Conservation (phyloP, 2,888 invertebrate genomes). For the Halocaridina rubra region DNA sequence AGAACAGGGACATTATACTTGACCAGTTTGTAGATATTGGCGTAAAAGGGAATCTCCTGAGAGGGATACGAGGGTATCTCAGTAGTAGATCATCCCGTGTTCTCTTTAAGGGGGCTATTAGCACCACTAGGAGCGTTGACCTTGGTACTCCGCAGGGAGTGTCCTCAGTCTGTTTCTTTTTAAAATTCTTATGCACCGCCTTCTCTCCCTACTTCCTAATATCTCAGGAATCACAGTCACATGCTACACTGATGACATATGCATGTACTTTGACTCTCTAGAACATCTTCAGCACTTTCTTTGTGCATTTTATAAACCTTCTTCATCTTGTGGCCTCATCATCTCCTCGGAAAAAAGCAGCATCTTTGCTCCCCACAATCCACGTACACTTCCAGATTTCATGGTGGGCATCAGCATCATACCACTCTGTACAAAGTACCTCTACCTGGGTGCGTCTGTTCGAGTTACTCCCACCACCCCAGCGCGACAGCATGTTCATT, state of each 20-base stretch:
- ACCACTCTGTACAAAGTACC: background rate
- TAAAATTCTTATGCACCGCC: background rate
- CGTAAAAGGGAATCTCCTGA: too few relatives aligned
- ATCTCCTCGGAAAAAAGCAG: slow-evolving; percentile 1
- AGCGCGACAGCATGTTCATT: background rate
- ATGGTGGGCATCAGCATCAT: background rate
- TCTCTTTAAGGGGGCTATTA: background rate
- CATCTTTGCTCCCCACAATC: background rate
- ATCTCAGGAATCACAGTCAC: too few relatives aligned
- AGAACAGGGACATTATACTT: too few relatives aligned
- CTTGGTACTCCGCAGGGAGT: background rate
- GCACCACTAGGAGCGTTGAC: too few relatives aligned
- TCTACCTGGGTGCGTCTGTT: background rate
- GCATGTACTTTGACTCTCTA: too few relatives aligned
- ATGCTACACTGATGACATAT: background rate
- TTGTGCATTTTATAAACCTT: too few relatives aligned
- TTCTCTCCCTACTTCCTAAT: slow-evolving; percentile 14
- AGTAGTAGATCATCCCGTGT: background rate
- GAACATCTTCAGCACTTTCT: too few relatives aligned
- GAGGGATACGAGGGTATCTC: background rate
- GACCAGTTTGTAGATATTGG: too few relatives aligned
- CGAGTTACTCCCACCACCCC: background rate
- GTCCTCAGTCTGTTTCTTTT: background rate
- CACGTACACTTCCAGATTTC: background rate
- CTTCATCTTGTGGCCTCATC: too few relatives aligned